phyloP scores from a whole-genome alignment of 2,888 invertebrate genomes.

The Platycnemis pennipes region DNA sequence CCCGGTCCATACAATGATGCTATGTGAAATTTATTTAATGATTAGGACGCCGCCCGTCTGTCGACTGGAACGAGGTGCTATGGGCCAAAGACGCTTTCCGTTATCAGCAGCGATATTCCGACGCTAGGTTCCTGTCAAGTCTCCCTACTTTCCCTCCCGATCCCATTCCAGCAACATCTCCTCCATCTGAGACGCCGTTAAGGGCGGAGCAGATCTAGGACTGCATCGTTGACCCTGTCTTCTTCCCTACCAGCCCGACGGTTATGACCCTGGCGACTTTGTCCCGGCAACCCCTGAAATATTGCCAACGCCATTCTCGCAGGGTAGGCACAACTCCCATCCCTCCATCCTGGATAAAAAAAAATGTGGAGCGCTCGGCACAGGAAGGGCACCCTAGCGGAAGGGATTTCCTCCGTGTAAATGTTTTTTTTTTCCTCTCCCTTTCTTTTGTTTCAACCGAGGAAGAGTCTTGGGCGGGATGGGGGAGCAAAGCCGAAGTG shows the following conservation, averaged over 20 bases:
- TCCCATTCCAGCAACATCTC: not conserved
- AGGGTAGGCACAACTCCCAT: not conserved
- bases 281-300: not conserved
- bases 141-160: not conserved
- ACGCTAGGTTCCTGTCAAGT: too few relatives aligned
- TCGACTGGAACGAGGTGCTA: too few relatives aligned
- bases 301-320: conserved; percentile 5
- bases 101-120: too few relatives aligned
- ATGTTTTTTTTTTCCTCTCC: not conserved
- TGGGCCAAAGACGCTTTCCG: too few relatives aligned
- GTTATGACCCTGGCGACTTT: not conserved
- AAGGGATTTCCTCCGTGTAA: not conserved
- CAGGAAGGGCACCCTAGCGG: not conserved
- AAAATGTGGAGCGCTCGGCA: not conserved
- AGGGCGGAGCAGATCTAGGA: too few relatives aligned
- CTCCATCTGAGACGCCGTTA: not conserved
- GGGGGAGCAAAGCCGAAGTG: not conserved
- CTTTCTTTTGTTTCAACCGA: not conserved
- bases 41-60: too few relatives aligned
- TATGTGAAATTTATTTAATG: too few relatives aligned
- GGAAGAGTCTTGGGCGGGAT: not conserved
- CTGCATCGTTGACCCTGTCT: not conserved
- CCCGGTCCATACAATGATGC: too few relatives aligned
- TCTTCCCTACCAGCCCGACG: not conserved
- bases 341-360: not conserved